Evolutionary conservation across 2,888 invertebrate genomes (phyloP).

Genomic region (Stenodema calcarata): DNA sequence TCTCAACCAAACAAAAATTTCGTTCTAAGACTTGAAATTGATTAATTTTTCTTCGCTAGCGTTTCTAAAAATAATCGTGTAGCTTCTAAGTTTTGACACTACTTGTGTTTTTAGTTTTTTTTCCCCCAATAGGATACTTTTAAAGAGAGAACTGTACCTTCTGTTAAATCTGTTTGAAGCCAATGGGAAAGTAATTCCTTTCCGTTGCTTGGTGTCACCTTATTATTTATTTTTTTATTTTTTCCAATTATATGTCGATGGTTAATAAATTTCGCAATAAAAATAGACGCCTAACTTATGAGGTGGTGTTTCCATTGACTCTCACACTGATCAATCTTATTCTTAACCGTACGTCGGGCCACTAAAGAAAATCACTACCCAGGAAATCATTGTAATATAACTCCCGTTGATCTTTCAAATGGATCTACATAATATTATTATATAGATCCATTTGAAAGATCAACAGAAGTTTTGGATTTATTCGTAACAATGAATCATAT

Average conservation of each 20-base stretch:
- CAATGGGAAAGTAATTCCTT: conserved; percentile 41
- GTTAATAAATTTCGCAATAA: conserved; percentile 54
- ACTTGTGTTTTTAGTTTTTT: neutral
- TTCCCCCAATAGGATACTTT: neutral
- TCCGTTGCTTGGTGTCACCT: conserved; percentile 47
- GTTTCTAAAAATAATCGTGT: neutral
- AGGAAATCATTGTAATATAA: too few relatives aligned
- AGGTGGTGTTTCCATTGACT: conserved; percentile 34
- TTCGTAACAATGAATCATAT: too few relatives aligned
- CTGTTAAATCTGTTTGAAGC: conserved; percentile 51
- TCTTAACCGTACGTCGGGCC: neutral
- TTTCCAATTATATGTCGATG: conserved; percentile 52
- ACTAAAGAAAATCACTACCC: too few relatives aligned
- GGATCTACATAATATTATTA: too few relatives aligned
- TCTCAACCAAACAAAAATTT: neutral
- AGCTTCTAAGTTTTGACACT: neutral
- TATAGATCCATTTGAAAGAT: too few relatives aligned
- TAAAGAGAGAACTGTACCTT: conserved; percentile 38
- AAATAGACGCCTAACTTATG: conserved; percentile 46
- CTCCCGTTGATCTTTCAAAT: too few relatives aligned
- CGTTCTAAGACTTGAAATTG: neutral
- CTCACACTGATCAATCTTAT: neutral
- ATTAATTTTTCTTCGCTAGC: neutral
- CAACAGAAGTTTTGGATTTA: too few relatives aligned
- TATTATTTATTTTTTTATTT: conserved; percentile 44